phyloP scores from a whole-genome alignment of 2,797 vertebrate genomes.

The Lateolabrax maculatus region DNA sequence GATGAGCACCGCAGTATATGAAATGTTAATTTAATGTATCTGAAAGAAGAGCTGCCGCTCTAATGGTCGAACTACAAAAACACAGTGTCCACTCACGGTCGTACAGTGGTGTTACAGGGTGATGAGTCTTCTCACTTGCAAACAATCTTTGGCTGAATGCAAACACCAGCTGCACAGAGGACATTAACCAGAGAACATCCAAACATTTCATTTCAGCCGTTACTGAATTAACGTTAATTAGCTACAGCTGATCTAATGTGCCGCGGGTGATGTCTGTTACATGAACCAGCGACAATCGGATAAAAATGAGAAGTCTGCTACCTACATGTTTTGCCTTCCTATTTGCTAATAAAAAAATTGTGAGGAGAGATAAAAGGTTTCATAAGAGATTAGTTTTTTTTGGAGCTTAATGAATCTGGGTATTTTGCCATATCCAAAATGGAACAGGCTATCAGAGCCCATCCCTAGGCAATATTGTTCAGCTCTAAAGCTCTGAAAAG shows the following conservation, averaged over 20 bases:
- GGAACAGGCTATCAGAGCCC: background rate
- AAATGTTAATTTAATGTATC: conserved; percentile 19
- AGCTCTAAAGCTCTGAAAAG: conserved; percentile 9
- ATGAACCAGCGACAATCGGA: background rate
- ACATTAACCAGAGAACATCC: conserved; percentile 6
- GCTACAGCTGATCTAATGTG: conserved; percentile 16
- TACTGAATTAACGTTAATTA: conserved; percentile 6
- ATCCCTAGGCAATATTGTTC: background rate
- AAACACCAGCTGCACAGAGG: conserved; percentile 36
- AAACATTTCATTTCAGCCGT: background rate
- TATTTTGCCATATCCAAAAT: background rate
- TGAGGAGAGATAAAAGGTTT: background rate
- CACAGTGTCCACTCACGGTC: background rate
- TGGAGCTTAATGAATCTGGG: background rate
- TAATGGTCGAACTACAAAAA: background rate
- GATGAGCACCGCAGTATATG: background rate
- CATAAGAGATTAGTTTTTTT: background rate
- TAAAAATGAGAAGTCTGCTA: background rate
- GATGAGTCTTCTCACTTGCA: background rate
- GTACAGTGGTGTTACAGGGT: background rate
- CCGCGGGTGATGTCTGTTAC: background rate
- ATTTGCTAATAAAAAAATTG: background rate
- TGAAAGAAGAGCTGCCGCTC: background rate
- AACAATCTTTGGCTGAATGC: background rate
- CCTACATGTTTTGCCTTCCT: too few relatives aligned